These are phyloP conservation scores for Andinoacara biseriatus DNA, from an alignment of 2,113 vertebrate genomes.

Conservation along the genomic window DNA sequence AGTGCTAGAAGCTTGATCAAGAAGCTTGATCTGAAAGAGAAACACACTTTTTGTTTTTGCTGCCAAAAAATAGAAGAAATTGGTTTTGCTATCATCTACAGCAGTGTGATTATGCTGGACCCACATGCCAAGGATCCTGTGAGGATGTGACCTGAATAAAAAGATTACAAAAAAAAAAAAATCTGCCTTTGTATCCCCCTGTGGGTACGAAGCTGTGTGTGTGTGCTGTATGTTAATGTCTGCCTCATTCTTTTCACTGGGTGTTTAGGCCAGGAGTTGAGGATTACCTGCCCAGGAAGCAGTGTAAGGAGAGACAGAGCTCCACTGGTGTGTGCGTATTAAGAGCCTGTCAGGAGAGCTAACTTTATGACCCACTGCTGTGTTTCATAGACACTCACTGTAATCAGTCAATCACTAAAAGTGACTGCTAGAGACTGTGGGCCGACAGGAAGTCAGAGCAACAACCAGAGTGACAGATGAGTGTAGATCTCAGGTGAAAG, in stretches of 20 bases:
- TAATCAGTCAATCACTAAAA: slow-evolving; percentile 40
- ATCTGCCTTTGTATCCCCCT: not conserved
- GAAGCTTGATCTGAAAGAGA: no score
- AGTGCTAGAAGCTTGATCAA: no score
- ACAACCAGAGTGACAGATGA: slow-evolving; percentile 20
- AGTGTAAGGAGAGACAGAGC: slow-evolving; percentile 12
- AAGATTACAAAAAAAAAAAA: not conserved
- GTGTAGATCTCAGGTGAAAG: slow-evolving; percentile 54
- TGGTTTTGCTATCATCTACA: not conserved
- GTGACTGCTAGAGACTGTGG: not conserved
- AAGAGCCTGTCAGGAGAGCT: slow-evolving; percentile 34
- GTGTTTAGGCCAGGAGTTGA: slow-evolving; percentile 56
- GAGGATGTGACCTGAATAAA: not conserved
- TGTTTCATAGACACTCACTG: slow-evolving; percentile 11
- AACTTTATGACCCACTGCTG: slow-evolving; percentile 32
- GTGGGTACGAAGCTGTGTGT: not conserved
- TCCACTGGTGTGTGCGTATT: slow-evolving; percentile 41
- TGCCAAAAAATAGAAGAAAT: not conserved
- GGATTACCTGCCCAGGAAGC: slow-evolving; percentile 72
- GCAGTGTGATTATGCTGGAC: not conserved
- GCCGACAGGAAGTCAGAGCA: slow-evolving; percentile 25
- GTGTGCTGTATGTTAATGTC: not conserved
- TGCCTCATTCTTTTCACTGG: slow-evolving; percentile 28
- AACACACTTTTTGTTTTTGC: not conserved
- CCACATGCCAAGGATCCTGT: not conserved